Evolutionary conservation across 2,113 vertebrate species (phyloP).

Genomic region (Entomyzon cyanotis): DNA sequence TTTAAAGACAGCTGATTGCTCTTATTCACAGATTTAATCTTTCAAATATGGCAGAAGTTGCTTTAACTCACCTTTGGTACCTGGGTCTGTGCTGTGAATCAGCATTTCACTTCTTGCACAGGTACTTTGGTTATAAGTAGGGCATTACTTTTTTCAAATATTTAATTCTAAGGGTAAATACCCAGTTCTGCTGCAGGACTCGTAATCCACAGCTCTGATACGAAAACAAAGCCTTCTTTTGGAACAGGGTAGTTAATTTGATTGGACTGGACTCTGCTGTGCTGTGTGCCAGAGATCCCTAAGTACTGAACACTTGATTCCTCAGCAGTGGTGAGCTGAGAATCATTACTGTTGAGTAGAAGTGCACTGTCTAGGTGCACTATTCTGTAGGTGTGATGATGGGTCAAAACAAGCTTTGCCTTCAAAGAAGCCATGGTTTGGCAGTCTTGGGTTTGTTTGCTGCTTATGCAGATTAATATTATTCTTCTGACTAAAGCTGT

Average conservation of each 20-base stretch:
- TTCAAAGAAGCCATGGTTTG: background rate
- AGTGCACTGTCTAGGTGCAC: background rate
- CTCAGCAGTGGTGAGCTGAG: background rate
- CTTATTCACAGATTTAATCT: background rate
- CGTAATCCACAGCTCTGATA: background rate
- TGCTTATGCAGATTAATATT: background rate
- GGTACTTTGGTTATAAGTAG: background rate
- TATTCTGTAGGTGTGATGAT: rapidly evolving
- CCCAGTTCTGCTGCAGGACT: background rate
- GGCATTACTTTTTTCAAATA: background rate
- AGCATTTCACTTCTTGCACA: background rate
- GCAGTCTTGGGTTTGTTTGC: background rate
- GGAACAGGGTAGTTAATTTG: background rate
- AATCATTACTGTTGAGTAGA: background rate
- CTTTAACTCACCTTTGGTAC: background rate
- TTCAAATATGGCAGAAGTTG: background rate
- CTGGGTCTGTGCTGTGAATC: background rate
- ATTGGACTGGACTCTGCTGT: background rate
- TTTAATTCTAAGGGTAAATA: background rate
- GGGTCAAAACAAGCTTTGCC: background rate
- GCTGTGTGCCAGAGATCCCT: background rate
- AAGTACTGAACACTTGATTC: background rate
- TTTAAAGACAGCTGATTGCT: background rate
- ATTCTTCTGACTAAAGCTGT: background rate
- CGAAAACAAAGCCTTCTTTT: background rate